phyloP scores from a whole-genome alignment of 2,888 invertebrate species.

The Dyspetes luteomarginatus region DNA sequence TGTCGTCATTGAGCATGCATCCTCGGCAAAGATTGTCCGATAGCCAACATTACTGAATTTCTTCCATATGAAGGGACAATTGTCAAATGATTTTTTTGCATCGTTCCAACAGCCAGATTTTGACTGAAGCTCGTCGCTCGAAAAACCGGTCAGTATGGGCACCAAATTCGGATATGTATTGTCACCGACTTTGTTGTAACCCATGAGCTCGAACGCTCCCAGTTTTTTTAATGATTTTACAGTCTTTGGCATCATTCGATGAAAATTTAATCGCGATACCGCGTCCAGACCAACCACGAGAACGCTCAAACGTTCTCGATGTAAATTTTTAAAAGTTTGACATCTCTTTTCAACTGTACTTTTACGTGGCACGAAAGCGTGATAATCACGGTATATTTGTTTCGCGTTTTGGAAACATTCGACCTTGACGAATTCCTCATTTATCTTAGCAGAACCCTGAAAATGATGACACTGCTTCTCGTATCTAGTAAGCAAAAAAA shows the following conservation, averaged over 20 bases:
- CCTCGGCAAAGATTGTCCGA: conserved; percentile 93
- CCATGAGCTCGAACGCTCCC: conserved; percentile 90
- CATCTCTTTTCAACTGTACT: conserved; percentile 75
- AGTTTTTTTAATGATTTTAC: conserved; percentile 86
- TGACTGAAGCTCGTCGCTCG: conserved; percentile 86
- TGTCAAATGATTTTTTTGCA: conserved; percentile 87
- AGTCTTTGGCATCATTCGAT: conserved; percentile 92
- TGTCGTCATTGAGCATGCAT: conserved; percentile 90
- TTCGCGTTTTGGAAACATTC: conserved; percentile 85
- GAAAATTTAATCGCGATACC: conserved; percentile 93
- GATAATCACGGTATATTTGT: conserved; percentile 88
- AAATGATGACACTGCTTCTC: conserved; percentile 84
- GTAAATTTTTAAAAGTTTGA: conserved; percentile 22
- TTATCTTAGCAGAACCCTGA: conserved; percentile 82
- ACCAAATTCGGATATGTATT: conserved; percentile 96
- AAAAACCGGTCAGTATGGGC: conserved; percentile 90
- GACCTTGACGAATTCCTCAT: conserved; percentile 89
- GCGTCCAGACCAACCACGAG: conserved; percentile 93
- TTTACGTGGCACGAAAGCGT: conserved; percentile 86
- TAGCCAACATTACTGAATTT: conserved; percentile 89
- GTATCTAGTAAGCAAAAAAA: conserved; percentile 78
- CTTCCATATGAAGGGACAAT: conserved; percentile 94
- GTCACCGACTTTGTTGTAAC: conserved; percentile 97
- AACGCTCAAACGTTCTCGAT: conserved; percentile 86
- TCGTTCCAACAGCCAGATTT: conserved; percentile 88